Evolutionary conservation across 2,888 invertebrate genomes (phyloP), one percentile per base, ranked within the genome.

Genomic region (Sinohyriopsis cumingii): DNA sequence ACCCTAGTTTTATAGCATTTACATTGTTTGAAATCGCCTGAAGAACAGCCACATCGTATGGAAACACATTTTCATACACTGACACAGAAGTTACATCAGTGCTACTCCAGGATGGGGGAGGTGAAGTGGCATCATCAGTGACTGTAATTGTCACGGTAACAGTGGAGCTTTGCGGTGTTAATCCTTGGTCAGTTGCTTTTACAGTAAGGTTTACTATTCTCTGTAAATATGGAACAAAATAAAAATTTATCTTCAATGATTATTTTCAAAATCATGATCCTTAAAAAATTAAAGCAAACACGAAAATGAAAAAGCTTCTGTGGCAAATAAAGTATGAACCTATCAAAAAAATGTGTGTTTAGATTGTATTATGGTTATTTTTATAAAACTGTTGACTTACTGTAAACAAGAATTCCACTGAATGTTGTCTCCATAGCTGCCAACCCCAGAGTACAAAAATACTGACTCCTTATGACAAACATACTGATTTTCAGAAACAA

Each of bases 81-180:
- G 19, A 71, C 71, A 7, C 7, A 56, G 57, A 72, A 6, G 45
- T 55, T 15, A 33, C 53, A 6, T 65, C 62, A 1, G 55, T 25
- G 0, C 53, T 62, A 22, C 45, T 56, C 97, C 76, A 81, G 6
- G 22, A 12, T 19, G 81, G 81, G n/a, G 81, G 77, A 3, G 67
- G 67, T 15, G 62, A 55, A 7, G 33, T 64, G 0, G 62, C 24
- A 18, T 74, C 67, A 24, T 54, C 54, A 0, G 68, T 66, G 92
- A 98, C 96, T 93, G 96, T 96, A 93, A 98, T 96, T 93, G 96
- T 96, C 92, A 98, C 97, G 93, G 96, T 96, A 93, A 97, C 97
- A 93, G 96, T 94, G 92, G 96, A 95, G 22, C 25, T 56, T 92
- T 96, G 94, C 92, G 95, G 94, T 92, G 96, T 96, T 92, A 94